phyloP scores from a whole-genome alignment of 2,888 invertebrate genomes.

The Thalpophila matura region DNA sequence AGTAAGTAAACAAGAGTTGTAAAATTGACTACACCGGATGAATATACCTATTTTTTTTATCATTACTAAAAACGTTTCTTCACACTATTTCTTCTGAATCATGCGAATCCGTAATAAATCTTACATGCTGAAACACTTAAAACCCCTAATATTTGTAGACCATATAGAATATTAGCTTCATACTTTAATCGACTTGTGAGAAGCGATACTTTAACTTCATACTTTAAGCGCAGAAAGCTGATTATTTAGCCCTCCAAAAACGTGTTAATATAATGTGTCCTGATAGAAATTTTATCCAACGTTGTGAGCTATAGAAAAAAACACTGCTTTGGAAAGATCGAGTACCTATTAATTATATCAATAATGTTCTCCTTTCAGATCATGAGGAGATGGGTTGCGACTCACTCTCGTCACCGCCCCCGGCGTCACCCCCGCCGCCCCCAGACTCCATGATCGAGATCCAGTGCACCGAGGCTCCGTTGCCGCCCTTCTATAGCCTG shows the following conservation, averaged over 20 bases:
- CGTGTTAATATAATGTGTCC: too few relatives aligned
- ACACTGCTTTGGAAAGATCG: background rate
- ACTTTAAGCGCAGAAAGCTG: too few relatives aligned
- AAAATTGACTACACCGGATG: background rate
- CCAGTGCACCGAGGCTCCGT: conserved; percentile 94
- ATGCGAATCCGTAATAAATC: background rate
- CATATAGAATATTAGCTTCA: too few relatives aligned
- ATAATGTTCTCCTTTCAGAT: conserved; percentile 74
- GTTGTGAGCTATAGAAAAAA: too few relatives aligned
- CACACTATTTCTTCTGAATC: background rate
- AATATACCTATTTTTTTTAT: too few relatives aligned
- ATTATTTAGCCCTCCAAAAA: too few relatives aligned
- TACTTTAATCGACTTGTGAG: too few relatives aligned
- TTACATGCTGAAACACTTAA: too few relatives aligned
- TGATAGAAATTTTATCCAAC: too few relatives aligned
- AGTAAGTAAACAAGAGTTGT: background rate
- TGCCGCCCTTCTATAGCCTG: conserved; percentile 95
- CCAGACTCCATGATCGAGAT: conserved; percentile 92
- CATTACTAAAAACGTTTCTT: background rate
- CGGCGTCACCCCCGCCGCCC: conserved; percentile 88
- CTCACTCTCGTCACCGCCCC: conserved; percentile 90
- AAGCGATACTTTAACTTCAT: too few relatives aligned
- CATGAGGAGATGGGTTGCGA: conserved; percentile 91
- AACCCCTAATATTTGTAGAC: too few relatives aligned
- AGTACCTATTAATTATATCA: background rate